These are phyloP conservation scores for Aphelocoma coerulescens DNA, from an alignment of 2,113 vertebrate genomes.

Conservation along the genomic window DNA sequence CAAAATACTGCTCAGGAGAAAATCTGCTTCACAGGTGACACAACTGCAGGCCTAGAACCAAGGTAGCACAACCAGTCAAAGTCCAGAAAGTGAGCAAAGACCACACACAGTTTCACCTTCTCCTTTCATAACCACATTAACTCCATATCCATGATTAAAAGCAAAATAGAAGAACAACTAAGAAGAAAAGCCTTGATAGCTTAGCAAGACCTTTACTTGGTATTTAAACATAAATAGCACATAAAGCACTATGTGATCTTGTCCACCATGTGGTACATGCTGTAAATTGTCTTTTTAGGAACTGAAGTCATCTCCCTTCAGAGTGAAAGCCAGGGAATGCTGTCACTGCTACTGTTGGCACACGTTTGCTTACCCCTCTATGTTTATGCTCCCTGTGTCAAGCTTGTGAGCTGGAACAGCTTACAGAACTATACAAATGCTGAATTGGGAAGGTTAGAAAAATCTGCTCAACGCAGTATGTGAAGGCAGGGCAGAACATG, in stretches of 20 bases:
- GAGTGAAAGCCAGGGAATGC: not conserved
- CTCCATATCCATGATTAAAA: not conserved
- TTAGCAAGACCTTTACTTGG: not conserved
- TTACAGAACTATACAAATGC: not conserved
- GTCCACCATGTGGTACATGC: not conserved
- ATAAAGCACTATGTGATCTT: not conserved
- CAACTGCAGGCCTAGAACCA: not conserved
- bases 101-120: not conserved
- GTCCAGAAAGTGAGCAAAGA: not conserved
- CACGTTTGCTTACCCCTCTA: rapidly evolving
- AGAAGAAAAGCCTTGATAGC: not conserved
- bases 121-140: not conserved
- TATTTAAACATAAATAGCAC: not conserved
- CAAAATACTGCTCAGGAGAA: not conserved
- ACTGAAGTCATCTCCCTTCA: not conserved
- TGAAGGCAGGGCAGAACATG: not conserved
- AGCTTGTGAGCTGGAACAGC: not conserved
- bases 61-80: not conserved
- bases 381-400: not conserved
- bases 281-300: not conserved
- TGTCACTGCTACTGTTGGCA: not conserved
- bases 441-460: not conserved
- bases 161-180: not conserved
- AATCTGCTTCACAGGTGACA: not conserved
- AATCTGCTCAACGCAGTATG: not conserved